phyloP scores from a whole-genome alignment of 2,113 vertebrate genomes.

The Casuarius casuarius region DNA sequence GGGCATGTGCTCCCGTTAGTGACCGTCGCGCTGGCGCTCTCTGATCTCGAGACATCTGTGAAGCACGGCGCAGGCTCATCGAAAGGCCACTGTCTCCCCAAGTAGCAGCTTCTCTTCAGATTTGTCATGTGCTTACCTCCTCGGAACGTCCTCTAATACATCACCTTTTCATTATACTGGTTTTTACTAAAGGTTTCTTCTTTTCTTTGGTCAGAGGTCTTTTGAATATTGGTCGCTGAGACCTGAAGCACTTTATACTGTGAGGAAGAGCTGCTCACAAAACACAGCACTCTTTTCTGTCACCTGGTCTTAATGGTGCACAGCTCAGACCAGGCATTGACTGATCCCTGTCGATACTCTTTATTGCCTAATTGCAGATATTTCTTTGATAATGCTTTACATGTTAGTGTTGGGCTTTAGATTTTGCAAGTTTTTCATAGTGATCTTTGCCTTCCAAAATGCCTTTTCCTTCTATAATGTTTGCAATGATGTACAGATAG shows the following conservation, averaged over 20 bases:
- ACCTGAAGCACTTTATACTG: background rate
- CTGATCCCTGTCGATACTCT: background rate
- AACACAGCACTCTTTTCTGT: background rate
- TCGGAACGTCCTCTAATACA: background rate
- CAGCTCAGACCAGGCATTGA: background rate
- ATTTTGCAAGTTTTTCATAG: background rate
- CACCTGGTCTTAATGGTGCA: background rate
- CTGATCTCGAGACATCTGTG: background rate
- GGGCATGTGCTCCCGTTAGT: background rate
- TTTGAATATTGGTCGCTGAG: background rate
- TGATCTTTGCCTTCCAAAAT: background rate
- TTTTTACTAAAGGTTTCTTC: background rate
- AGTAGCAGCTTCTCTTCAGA: background rate
- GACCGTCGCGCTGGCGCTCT: background rate
- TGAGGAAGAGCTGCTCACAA: background rate
- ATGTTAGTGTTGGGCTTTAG: background rate
- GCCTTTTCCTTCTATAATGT: background rate
- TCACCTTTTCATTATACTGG: background rate
- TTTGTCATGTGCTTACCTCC: background rate
- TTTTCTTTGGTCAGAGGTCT: background rate
- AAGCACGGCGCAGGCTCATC: background rate
- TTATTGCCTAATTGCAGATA: background rate
- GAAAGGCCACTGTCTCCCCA: background rate
- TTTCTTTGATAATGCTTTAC: background rate
- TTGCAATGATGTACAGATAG: background rate